These are phyloP conservation scores for Urocolius indicus DNA, from an alignment of 2,113 vertebrate species.

Conservation along the genomic window DNA sequence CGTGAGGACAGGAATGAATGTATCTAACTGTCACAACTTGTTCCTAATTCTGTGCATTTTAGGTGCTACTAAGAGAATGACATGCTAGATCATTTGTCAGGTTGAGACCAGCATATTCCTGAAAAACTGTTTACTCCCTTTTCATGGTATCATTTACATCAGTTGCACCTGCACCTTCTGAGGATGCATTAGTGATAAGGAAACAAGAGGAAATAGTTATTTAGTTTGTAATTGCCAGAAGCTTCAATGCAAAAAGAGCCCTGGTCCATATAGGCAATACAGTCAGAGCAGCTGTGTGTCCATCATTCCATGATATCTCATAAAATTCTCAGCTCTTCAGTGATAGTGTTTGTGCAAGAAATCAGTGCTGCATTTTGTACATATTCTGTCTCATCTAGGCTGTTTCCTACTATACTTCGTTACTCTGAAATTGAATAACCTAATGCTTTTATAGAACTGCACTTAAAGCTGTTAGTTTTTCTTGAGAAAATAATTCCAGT, in stretches of 20 bases:
- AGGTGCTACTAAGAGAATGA: neutral
- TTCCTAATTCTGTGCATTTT: neutral
- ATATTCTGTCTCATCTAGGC: neutral
- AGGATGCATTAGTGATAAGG: neutral
- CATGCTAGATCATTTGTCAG: neutral
- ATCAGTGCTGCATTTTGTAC: neutral
- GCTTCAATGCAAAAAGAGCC: neutral
- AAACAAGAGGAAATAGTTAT: neutral
- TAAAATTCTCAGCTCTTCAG: neutral
- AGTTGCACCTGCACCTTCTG: neutral
- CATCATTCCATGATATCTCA: rapidly evolving
- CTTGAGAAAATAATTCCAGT: neutral
- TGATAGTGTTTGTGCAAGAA: neutral
- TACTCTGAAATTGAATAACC: neutral
- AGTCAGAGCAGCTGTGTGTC: neutral
- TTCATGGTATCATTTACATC: neutral
- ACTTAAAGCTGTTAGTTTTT: neutral
- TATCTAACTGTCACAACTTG: neutral
- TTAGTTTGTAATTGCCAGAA: neutral
- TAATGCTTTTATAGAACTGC: neutral
- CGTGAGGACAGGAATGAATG: neutral
- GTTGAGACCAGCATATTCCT: neutral
- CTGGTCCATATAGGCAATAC: neutral
- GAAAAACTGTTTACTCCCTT: neutral
- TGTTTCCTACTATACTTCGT: neutral